A percentile compares a stretch with the other conserved stretches of the same genome.
Conservation (phyloP, 2,888 invertebrate genomes). For the Automeris io region DNA sequence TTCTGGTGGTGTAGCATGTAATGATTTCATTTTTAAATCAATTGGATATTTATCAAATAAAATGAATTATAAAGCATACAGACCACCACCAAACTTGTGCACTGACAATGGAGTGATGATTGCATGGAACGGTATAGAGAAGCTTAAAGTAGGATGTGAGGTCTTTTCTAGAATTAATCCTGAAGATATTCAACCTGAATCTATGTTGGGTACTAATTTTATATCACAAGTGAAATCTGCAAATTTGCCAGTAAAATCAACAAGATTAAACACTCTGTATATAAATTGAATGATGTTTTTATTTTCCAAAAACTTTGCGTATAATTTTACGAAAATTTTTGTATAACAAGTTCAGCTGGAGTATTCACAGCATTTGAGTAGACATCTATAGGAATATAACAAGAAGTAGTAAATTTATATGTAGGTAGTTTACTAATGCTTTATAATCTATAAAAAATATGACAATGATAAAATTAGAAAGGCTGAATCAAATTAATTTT, state of each 20-base stretch:
- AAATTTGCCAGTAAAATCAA: slow-evolving; percentile 60
- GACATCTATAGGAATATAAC: no score
- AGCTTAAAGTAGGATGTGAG: slow-evolving; percentile 66
- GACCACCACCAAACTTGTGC: slow-evolving; percentile 91
- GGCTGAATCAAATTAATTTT: slow-evolving; percentile 27
- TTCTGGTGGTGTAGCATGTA: slow-evolving; percentile 98
- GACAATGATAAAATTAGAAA: slow-evolving; percentile 11
- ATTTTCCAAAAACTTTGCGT: slow-evolving; percentile 4
- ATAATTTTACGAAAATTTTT: not conserved
- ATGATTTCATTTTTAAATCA: slow-evolving; percentile 85
- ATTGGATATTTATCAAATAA: slow-evolving; percentile 81
- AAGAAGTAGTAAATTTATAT: no score
- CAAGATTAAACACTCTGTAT: slow-evolving; percentile 41
- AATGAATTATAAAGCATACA: slow-evolving; percentile 79
- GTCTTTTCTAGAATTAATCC: slow-evolving; percentile 71
- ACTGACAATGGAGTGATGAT: slow-evolving; percentile 99
- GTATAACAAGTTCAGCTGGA: no score
- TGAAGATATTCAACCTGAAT: slow-evolving; percentile 77
- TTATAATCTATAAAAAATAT: not conserved
- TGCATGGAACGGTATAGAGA: slow-evolving; percentile 98
- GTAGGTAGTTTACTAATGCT: no score
- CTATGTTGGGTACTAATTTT: slow-evolving; percentile 79
- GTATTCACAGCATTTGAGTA: no score
- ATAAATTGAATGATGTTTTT: slow-evolving; percentile 6
- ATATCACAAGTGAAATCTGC: slow-evolving; percentile 73